Base-by-base conservation (phyloP, 2,888 invertebrate genomes). In the Neuroscelio doddi region DNA sequence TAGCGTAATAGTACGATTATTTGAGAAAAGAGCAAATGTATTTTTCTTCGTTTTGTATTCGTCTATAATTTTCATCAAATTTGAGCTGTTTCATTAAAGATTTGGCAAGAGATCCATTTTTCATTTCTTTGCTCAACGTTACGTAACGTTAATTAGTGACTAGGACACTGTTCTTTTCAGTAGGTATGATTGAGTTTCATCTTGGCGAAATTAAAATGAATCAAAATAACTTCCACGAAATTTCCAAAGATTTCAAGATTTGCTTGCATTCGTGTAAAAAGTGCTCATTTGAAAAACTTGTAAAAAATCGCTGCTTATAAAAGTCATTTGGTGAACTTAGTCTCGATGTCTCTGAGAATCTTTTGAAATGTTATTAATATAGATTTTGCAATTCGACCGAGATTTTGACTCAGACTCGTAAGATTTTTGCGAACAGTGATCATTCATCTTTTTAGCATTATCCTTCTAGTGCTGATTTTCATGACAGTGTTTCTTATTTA, bases 91-190 rank as follows among this genome's bases (percentile, higher is more conserved):
- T 75, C 41, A 57, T 46, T n/a, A 64, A 65, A 64, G 75, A 77
- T 79, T 81, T 82, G 80, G 80, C 80, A 79, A 81, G 78, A 80
- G 75, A 76, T 74, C 69, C 56, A 72, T 69, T 47, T 53, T 44
- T 53, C 38, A 39, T 57, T 30, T 41, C 53, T 66, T 42, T 65
- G 47, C 45, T 58, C 51, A 55, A 61, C 44, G 30, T 58, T 56
- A 32, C 26, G 32, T 26, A 64, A 68, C 64, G 45, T 73, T 73
- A 73, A 71, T 73, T 73, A 79, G 72, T 81, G 81, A 82, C 80
- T 82, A 82, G 79, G 79, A 78, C 74, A 75, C 75, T 76, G 74
- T 73, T 45, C 53, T 57, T 65, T n/a, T 24, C 47, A 44, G 50
- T 36, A 21, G 41, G 41, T 41, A 50, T 26, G 39, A 30, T 44